Conservation (phyloP, 2,797 vertebrate species). For the Toxotes lorentzi region DNA sequence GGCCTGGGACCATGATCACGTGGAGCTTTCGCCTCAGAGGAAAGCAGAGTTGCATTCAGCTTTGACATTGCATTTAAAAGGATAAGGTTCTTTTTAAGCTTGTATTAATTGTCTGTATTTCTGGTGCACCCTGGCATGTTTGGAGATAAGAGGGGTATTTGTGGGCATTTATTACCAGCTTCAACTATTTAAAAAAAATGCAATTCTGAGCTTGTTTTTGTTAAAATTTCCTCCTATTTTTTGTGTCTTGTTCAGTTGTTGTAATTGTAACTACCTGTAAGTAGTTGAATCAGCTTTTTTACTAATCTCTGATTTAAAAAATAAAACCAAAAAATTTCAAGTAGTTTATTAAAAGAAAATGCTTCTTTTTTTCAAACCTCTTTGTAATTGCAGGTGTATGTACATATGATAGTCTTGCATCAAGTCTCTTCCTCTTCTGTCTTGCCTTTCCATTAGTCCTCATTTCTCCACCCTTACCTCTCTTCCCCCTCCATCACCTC, state of each 20-base stretch:
- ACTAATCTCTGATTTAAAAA: too few relatives aligned
- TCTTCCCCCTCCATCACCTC: conserved; percentile 29
- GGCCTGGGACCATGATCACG: conserved; percentile 48
- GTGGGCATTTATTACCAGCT: neutral
- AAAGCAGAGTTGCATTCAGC: conserved; percentile 41
- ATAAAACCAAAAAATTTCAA: too few relatives aligned
- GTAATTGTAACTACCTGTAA: too few relatives aligned
- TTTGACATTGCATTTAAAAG: conserved; percentile 50
- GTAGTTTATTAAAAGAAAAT: too few relatives aligned
- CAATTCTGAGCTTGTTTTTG: neutral
- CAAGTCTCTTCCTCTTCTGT: neutral
- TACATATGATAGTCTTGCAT: too few relatives aligned
- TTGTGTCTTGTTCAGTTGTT: neutral
- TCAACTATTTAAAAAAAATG: too few relatives aligned
- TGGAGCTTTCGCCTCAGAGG: conserved; percentile 47
- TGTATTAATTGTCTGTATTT: neutral
- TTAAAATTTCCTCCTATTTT: too few relatives aligned
- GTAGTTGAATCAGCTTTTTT: neutral
- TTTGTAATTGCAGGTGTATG: too few relatives aligned
- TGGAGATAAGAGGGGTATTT: neutral
- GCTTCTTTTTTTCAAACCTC: too few relatives aligned
- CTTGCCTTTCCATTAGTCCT: conserved; percentile 33
- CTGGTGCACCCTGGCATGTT: neutral
- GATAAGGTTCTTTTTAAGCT: conserved; percentile 24
- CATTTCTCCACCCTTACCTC: neutral